Evolutionary conservation across 2,888 invertebrate genomes (phyloP).

Genomic region (Brachyptera risi): DNA sequence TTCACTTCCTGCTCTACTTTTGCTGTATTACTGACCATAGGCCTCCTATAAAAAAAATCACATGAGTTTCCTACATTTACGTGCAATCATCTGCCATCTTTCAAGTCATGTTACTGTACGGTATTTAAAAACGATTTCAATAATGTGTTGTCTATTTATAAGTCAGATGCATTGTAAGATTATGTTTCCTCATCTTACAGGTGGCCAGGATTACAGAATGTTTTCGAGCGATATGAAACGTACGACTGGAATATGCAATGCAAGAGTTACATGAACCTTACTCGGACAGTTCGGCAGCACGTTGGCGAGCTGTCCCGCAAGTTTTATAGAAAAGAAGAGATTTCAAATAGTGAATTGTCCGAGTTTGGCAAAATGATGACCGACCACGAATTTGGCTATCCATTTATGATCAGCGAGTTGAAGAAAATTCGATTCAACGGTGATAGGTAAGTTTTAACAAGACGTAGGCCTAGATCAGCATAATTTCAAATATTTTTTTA

Average conservation of each 20-base stretch:
- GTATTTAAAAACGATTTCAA: too few species aligned
- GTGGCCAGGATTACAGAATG: slow-evolving; percentile 45
- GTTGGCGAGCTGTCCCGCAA: slow-evolving; percentile 47
- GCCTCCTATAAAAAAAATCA: too few species aligned
- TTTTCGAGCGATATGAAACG: slow-evolving; percentile 40
- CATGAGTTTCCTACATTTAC: too few species aligned
- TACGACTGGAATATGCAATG: slow-evolving; percentile 45
- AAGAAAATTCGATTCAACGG: slow-evolving; percentile 40
- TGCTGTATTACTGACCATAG: too few species aligned
- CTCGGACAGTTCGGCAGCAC: slow-evolving; percentile 41
- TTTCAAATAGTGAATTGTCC: slow-evolving; percentile 46
- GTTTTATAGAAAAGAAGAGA: slow-evolving; percentile 47
- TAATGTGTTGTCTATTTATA: too few species aligned
- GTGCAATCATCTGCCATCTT: too few species aligned
- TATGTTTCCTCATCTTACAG: slow-evolving; percentile 37
- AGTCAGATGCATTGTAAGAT: too few species aligned
- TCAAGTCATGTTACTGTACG: too few species aligned
- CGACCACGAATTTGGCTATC: slow-evolving; percentile 45
- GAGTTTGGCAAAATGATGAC: slow-evolving; percentile 46
- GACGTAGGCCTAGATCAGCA: too few species aligned
- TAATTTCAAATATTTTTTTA: too few species aligned
- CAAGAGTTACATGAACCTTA: slow-evolving; percentile 41
- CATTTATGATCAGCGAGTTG: slow-evolving; percentile 47
- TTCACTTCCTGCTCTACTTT: too few species aligned
- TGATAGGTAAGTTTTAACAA: slow-evolving; percentile 40